Base-by-base conservation (phyloP, 1,140 invertebrate species). In the Dendroctonus ponderosae region DNA sequence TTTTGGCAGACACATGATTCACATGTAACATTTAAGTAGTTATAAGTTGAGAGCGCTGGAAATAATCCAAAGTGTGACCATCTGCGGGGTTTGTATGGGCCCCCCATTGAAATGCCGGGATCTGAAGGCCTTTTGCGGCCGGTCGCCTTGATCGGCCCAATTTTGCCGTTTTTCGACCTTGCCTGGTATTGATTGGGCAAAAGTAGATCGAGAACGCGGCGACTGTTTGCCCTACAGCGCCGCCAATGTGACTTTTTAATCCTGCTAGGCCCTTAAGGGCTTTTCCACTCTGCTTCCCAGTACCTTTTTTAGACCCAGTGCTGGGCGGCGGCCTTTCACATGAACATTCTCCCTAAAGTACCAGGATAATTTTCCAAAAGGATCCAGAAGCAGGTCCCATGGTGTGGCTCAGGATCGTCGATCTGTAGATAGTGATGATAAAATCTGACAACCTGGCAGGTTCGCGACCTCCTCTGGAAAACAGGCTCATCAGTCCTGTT, bases 381-480 rank as follows among this genome's bases (percentile, higher is more conserved):
- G 43, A 46, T 46, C 8, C 43, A 12, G n/a, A 46, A 0, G 43
- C 43, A 26, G 26, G 26, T 26, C 1, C 26, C 26, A 1, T 26
- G 26, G 26, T 2, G 26, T 26, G 26, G 26, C 3, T 26, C 26
- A 26, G 26, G 26, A 26, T 26, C 26, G 26, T 26, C 26, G 26
- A 26, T 26, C 26, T 26, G 26, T 1, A 26, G 26, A 26, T 26
- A 26, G 26, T 26, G 39, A 8, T n/a, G 53, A 56, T 12, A 39
- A 39, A 40, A n/a, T 12, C 7, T 37, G 62, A 37, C 63, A 66
- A 50, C 63, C 14, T 0, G 8, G 65, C 15, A 46, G 49, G 65
- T 57, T 67, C 51, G 65, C 65, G 58, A 67, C 50, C 65, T 67
- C 65, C 65, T 59, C 58, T 26, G 57, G 58, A 67, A 67, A 67